Percentiles rank a stretch among this genome's conserved stretches.
These are phyloP conservation scores for Hemaris fuciformis DNA, from an alignment of 2,888 invertebrate species.

Conservation along the genomic window DNA sequence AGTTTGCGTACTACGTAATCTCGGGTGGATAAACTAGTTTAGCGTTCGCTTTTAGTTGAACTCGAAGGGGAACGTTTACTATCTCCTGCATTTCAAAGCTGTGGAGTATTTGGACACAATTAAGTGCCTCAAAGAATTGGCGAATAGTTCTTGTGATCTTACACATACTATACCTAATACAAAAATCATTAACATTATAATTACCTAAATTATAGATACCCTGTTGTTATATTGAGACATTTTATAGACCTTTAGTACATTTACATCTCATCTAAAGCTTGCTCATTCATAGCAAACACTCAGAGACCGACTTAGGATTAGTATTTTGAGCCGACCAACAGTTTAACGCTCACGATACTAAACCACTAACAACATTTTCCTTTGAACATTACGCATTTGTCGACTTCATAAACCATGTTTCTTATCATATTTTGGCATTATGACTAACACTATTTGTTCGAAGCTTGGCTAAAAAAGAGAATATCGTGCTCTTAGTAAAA, in stretches of 20 bases:
- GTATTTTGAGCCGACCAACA: background rate
- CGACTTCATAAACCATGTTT: no score
- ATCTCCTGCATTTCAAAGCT: background rate
- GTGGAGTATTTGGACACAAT: background rate
- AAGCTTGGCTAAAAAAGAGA: no score
- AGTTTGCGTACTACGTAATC: conserved; percentile 32
- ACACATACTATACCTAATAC: background rate
- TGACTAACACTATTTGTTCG: no score
- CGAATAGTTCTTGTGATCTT: background rate
- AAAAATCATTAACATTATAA: background rate
- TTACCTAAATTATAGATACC: no score
- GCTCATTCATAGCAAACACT: background rate
- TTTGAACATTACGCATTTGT: no score
- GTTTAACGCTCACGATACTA: background rate
- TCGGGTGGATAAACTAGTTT: conserved; percentile 31
- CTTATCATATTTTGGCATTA: no score
- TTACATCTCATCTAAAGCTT: background rate
- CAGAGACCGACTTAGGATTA: background rate
- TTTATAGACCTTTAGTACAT: no score
- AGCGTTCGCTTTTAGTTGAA: conserved; percentile 24
- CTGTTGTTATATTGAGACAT: no score
- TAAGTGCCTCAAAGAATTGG: background rate
- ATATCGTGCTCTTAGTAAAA: no score
- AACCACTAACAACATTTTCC: background rate
- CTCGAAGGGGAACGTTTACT: conserved; percentile 9